Percentiles rank a stretch among this genome's conserved stretches.
Evolutionary conservation across 2,888 invertebrate species (phyloP).

Genomic region (Lepidonotus clava): DNA sequence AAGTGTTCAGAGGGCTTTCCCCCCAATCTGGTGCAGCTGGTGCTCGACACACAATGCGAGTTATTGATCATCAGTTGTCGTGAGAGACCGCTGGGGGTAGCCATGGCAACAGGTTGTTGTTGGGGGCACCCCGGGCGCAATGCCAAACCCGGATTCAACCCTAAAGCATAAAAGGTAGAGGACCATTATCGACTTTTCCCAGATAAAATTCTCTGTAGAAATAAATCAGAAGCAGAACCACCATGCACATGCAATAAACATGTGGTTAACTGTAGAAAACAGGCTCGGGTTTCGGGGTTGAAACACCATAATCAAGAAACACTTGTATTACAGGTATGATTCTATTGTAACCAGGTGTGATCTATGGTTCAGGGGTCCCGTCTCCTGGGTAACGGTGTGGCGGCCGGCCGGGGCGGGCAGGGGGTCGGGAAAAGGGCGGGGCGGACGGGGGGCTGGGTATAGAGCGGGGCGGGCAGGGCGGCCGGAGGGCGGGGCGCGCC

Average conservation of each 20-base stretch:
- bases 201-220: too few species aligned
- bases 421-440: background rate
- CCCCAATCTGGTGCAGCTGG: background rate
- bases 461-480: background rate
- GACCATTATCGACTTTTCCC: too few species aligned
- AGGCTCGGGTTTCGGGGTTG: too few species aligned
- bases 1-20: background rate
- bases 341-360: background rate
- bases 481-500: background rate
- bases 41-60: background rate
- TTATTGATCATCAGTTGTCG: constrained; percentile 20
- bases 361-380: background rate
- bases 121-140: too few species aligned
- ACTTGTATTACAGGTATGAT: too few species aligned
- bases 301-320: too few species aligned
- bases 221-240: too few species aligned
- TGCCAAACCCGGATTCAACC: too few species aligned
- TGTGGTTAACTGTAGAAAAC: too few species aligned
- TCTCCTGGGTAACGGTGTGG: background rate
- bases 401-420: background rate
- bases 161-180: too few species aligned
- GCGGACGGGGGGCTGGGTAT: background rate
- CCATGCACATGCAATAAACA: too few species aligned
- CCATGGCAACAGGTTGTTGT: constrained; percentile 33
- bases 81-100: background rate